Base-by-base conservation (phyloP, 2,113 vertebrate genomes). In the Piprites chloris region DNA sequence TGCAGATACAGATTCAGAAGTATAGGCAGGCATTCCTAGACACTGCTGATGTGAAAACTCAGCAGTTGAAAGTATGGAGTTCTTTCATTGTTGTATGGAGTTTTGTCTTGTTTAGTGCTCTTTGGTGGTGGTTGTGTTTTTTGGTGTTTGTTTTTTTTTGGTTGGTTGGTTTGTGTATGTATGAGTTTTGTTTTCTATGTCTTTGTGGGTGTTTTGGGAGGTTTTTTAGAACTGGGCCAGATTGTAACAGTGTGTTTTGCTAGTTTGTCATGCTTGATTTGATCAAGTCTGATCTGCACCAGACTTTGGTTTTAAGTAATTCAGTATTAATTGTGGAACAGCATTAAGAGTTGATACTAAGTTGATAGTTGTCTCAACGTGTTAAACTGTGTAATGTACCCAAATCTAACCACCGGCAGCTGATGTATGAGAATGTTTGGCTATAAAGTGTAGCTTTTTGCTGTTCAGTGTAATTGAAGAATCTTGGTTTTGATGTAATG, bases 181-280 rank as follows among this genome's bases (percentile, higher is more conserved):
- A 8, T 24, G 49, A 11, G 9, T 16, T 81, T 10, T 35, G 2
- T 56, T 13, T 58, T 42, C 22, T 12, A 5, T 10, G 14, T 11
- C 8, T 37, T n/a, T 49, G 6, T 67, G 23, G 26, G 39, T 37
- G 12, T 9, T 50, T 50, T 23, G 4, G 14, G 30, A 4, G 11
- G 6, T 23, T 33, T 32, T 66, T 14, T 37, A 9, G 22, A 23
- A 46, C 2, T 39, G 49, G 9, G 0, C 0, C 27, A 22, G 4
- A 22, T 16, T 28, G 2, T 49, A 35, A 27, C 6, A 41, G 19
- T 41, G 5, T 44, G 5, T 17, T 39, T 4, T 52, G 9, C 19
- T 46, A 8, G 6, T 78, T 50, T 82, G 33, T 76, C 11, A 2
- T 68, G 5, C 4, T 52, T 69, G 8, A 3, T 59, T 68, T 80